Conservation (phyloP, 2,888 invertebrate species). For the Machimus atricapillus region DNA sequence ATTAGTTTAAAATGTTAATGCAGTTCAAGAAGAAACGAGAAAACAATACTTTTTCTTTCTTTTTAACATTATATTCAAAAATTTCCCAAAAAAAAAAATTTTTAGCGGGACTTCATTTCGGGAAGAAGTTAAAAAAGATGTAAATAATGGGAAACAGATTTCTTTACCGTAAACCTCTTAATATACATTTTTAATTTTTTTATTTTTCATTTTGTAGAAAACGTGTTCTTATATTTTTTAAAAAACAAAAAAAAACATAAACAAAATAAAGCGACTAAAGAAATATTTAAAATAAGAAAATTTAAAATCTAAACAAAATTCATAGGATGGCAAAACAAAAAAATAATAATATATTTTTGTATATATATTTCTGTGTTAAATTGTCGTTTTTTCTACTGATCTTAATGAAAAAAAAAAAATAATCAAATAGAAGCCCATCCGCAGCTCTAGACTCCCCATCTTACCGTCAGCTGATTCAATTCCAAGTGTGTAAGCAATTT, state of each 20-base stretch:
- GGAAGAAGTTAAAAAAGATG: too few species aligned
- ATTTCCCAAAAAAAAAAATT: too few species aligned
- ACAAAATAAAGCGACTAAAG: background rate
- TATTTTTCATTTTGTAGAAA: too few species aligned
- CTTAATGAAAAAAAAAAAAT: background rate
- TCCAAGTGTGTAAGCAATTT: conserved; percentile 43
- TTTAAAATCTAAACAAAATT: background rate
- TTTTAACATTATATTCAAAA: too few species aligned
- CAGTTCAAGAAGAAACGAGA: too few species aligned
- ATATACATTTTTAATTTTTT: too few species aligned
- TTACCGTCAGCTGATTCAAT: conserved; percentile 44
- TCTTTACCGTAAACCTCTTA: too few species aligned
- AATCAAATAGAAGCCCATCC: background rate
- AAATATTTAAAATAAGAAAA: background rate
- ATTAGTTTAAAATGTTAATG: too few species aligned
- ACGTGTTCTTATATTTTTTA: background rate
- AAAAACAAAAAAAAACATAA: background rate
- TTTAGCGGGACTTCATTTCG: too few species aligned
- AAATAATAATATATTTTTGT: background rate
- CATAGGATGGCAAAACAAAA: background rate
- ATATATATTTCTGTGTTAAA: background rate
- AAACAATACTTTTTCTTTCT: too few species aligned
- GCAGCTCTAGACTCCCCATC: conserved; percentile 15
- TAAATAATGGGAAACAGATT: too few species aligned
- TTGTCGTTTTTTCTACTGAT: background rate